Base-by-base conservation (phyloP, 2,888 invertebrate species). In the Lochmaea capreae region DNA sequence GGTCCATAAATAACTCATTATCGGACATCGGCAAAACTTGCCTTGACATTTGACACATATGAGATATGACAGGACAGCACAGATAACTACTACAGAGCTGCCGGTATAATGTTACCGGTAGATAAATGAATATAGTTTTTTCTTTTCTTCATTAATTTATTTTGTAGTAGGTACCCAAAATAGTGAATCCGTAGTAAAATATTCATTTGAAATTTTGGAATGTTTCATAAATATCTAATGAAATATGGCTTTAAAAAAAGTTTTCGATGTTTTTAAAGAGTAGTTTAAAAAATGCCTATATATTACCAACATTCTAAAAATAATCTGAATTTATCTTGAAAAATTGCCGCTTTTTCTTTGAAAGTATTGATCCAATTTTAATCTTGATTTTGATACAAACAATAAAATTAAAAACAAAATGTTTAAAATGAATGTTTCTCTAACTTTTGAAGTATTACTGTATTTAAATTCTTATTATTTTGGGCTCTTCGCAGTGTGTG, bases 391-490 rank as follows among this genome's bases (percentile, higher is more conserved):
- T 67, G 57, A 70, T 76, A 76, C 76, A 77, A 74, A 72, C 73
- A 77, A 49, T 65, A 39, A 63, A 18, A 71, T 57, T 65, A 39
- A 63, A 18, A 71, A 26, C 42, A 43, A 72, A 18, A 61, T 67
- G 67, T 57, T 68, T 61, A 79, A 71, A 71, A 86, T 93, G 82
- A 94, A 94, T 85, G 93, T 94, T 46, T 94, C 94, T 83, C 89
- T 95, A 84, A 93, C 93, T 16, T 95, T 95, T 83, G 95, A 95
- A 89, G 94, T 95, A 87, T 89, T 95, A 39, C 90, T 95, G 84
- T 95, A 95, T 87, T 88, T 95, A 77, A 95, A 95, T 87, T 94
- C 94, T 66, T 95, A 95, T 88, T 95, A 95, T 88, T 93, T 95
- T 85, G 94, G 94, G 79, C 92, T 95, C 92, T 95, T 95, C 87